Evolutionary conservation across 2,888 invertebrate genomes (phyloP), one percentile per base, ranked within the genome.

Genomic region (Oasisia sp.): DNA sequence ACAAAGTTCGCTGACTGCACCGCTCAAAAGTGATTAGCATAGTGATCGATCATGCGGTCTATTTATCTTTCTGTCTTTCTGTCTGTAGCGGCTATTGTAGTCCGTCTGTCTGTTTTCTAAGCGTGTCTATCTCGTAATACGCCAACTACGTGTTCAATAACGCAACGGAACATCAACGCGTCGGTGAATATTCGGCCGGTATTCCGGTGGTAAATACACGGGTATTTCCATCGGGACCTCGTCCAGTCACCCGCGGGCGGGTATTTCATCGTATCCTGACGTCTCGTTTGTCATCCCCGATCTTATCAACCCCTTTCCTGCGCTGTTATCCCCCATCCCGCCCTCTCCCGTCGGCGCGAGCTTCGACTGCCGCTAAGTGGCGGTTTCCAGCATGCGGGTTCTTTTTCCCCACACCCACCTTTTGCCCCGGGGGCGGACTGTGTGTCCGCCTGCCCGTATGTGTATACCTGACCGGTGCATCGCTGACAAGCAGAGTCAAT

Each of bases 211-310:
- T 74, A 74, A 27, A 27, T 74, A 74, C 74, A 7, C 2, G 74
- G 74, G 74, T 74, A 74, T 74, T 74, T 74, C 74, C 74, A 74
- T 7, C 27, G 19, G 27, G 27, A 74, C 27, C 27, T 74, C 27
- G 27, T n/a, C 74, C 74, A 74, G 74, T 74, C 74, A 74, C 74
- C 74, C n/a, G 27, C 27, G 74, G 27, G 74, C 74, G 74, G n/a
- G 3, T 74, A 19, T 27, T 74, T n/a, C 74, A 19, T 74, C 74
- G 27, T 74, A 27, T 74, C 27, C 74, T 74, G 74, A 74, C 74
- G 74, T 19, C 74, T 74, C 74, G 74, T 74, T 74, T 74, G 74
- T 74, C 74, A 74, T 74, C 74, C 38, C 74, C 74, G 74, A 74
- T 74, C 74, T 74, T 74, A 74, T 74, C 74, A n/a, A 27, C n/a